Percentiles rank a stretch among this genome's conserved stretches.
Evolutionary conservation across 2,113 vertebrate genomes (phyloP).

Genomic region (Nansenia antarctica): DNA sequence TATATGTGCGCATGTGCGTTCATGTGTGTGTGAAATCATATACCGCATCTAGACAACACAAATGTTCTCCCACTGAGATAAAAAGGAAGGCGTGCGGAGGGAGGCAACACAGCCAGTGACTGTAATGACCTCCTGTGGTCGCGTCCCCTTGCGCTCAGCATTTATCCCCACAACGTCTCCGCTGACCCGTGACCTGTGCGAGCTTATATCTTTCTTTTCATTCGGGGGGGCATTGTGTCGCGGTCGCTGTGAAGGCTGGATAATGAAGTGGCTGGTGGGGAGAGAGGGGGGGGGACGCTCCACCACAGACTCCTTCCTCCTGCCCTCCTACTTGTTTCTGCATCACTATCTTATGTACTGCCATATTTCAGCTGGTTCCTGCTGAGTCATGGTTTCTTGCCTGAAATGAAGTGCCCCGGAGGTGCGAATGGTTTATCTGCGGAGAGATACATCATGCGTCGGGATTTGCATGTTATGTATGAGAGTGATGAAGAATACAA

Average conservation of each 20-base stretch:
- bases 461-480: conserved; percentile 49
- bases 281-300: conserved; percentile 29
- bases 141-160: conserved; percentile 41
- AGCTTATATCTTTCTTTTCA: conserved; percentile 47
- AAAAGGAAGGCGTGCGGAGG: conserved; percentile 26
- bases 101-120: conserved; percentile 33
- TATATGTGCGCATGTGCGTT: too few species aligned
- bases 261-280: conserved; percentile 66
- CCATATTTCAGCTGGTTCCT: conserved; percentile 57
- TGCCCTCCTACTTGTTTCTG: conserved; percentile 52
- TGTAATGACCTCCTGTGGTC: conserved; percentile 31
- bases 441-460: conserved; percentile 46
- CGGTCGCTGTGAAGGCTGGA: conserved; percentile 46
- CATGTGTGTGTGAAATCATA: too few species aligned
- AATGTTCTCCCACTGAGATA: conserved; percentile 43
- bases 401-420: conserved; percentile 45
- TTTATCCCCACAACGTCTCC: conserved; percentile 51
- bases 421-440: conserved; percentile 57
- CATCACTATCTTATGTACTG: conserved; percentile 64
- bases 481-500: conserved; percentile 8
- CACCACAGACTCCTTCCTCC: conserved; percentile 34
- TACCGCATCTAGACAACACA: conserved; percentile 19
- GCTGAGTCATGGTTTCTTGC: conserved; percentile 58
- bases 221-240: conserved; percentile 33
- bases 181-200: conserved; percentile 48